phyloP scores from a whole-genome alignment of 2,888 invertebrate species.

The Pasiphila rectangulata region DNA sequence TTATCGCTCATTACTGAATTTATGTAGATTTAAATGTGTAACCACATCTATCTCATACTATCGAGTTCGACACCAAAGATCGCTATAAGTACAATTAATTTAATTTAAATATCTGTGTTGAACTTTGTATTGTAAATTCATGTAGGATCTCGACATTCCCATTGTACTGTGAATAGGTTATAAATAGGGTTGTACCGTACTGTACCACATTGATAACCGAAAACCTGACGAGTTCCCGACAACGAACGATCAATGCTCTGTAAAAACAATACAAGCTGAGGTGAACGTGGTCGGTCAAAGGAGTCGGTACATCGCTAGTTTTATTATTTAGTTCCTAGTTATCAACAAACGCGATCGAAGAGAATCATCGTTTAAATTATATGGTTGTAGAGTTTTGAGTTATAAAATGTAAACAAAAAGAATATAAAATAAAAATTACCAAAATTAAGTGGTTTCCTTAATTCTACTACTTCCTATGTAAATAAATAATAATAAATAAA shows the following conservation, averaged over 20 bases:
- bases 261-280: not conserved
- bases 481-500: too few relatives aligned
- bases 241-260: not conserved
- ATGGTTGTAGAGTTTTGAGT: conserved; percentile 31
- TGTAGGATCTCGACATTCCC: conserved; percentile 74
- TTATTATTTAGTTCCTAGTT: conserved; percentile 46
- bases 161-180: conserved; percentile 49
- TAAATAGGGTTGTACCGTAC: conserved; percentile 11
- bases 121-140: conserved; percentile 48
- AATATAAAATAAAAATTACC: conserved; percentile 15
- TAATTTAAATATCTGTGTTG: conserved; percentile 50
- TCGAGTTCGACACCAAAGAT: conserved; percentile 69
- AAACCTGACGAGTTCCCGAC: too few relatives aligned
- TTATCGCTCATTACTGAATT: conserved; percentile 35
- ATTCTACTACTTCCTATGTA: too few relatives aligned
- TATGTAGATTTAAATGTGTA: conserved; percentile 32
- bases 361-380: conserved; percentile 26
- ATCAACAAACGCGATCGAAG: conserved; percentile 24
- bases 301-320: conserved; percentile 7
- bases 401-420: conserved; percentile 20
- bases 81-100: conserved; percentile 56
- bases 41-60: conserved; percentile 44
- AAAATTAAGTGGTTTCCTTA: conserved; percentile 12
- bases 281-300: not conserved
- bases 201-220: too few relatives aligned